Conservation (phyloP, 2,113 vertebrate genomes). For the Syngnathoides biaculeatus region DNA sequence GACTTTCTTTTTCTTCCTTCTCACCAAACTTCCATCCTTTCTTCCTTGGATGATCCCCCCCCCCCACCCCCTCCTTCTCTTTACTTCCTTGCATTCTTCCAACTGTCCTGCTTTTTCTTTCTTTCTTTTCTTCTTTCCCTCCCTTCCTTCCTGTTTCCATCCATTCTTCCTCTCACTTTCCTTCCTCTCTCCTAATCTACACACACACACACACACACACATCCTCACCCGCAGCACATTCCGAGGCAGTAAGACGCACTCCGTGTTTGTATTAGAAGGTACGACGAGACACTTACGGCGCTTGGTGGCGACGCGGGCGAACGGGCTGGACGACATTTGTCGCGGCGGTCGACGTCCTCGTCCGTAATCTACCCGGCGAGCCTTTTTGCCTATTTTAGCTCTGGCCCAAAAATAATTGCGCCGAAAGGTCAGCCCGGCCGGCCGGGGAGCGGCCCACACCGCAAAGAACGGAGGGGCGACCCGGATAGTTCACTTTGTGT, state of each 20-base stretch:
- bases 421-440: slow-evolving; percentile 59
- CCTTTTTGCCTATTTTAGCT: slow-evolving; percentile 72
- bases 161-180: too few species aligned
- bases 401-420: slow-evolving; percentile 62
- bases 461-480: slow-evolving; percentile 2
- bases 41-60: not conserved
- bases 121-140: too few species aligned
- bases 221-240: too few species aligned
- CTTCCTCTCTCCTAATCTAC: slow-evolving; percentile 47
- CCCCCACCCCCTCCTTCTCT: slow-evolving; percentile 50
- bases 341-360: slow-evolving; percentile 45
- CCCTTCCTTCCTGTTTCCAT: too few species aligned
- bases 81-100: too few species aligned
- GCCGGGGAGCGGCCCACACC: slow-evolving; percentile 23
- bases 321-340: slow-evolving; percentile 35
- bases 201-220: too few species aligned
- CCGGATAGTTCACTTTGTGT: not conserved
- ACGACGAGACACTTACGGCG: too few species aligned
- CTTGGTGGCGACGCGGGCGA: not conserved
- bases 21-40: too few species aligned
- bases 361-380: slow-evolving; percentile 61
- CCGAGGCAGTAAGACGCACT: slow-evolving; percentile 39
- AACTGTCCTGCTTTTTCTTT: too few species aligned
- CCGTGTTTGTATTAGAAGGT: too few species aligned
- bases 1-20: too few species aligned